Percentiles rank a stretch among this genome's conserved stretches.
Conservation (phyloP, 2,113 vertebrate species). For the Ondatra zibethicus region DNA sequence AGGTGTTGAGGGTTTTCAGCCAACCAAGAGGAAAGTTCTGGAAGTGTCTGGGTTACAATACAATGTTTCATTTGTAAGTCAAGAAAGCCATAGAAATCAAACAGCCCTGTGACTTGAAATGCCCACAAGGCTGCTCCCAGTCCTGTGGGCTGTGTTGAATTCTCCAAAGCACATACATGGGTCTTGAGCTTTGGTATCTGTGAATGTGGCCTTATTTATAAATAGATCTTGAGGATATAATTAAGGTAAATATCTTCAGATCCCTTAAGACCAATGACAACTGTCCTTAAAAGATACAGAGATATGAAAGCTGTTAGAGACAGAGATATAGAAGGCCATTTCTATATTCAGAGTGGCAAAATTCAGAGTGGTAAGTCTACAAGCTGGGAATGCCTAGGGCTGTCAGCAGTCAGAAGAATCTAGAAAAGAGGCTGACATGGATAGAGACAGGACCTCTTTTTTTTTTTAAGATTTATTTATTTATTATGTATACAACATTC, state of each 20-base stretch:
- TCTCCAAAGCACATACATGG: neutral
- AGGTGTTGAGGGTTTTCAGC: neutral
- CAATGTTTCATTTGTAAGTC: neutral
- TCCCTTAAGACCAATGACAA: neutral
- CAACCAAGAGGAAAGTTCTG: neutral
- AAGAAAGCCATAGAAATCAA: neutral
- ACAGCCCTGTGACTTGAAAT: neutral
- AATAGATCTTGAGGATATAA: neutral
- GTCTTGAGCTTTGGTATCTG: neutral
- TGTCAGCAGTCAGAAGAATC: fast-evolving
- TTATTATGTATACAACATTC: no score
- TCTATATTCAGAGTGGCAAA: neutral
- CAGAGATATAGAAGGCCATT: neutral
- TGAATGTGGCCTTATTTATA: neutral
- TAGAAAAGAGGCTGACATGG: fast-evolving
- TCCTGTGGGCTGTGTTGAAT: neutral
- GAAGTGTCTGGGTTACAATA: neutral
- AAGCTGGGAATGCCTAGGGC: fast-evolving
- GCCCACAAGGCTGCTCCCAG: neutral
- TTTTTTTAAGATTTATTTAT: no score
- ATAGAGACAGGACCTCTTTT: neutral
- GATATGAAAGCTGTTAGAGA: neutral
- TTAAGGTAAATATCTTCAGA: neutral
- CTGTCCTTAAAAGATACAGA: neutral
- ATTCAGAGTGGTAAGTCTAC: fast-evolving